phyloP scores from a whole-genome alignment of 2,888 invertebrate genomes.

The Zelleria hepariella region DNA sequence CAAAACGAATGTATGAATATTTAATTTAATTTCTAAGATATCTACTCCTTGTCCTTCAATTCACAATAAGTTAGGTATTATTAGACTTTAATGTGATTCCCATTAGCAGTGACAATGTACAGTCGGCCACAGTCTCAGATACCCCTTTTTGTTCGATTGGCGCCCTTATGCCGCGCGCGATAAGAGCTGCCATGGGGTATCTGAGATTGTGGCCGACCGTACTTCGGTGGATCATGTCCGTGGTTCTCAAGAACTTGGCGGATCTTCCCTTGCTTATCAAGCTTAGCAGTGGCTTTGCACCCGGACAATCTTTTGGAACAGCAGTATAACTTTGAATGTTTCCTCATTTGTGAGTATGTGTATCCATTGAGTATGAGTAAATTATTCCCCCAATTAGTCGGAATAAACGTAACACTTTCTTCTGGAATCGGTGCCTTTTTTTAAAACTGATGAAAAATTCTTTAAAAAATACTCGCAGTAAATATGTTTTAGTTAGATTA shows the following conservation, averaged over 20 bases:
- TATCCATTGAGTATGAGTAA: not conserved
- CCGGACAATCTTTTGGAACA: no score
- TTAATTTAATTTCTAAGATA: no score
- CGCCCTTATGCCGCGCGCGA: no score
- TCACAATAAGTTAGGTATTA: not conserved
- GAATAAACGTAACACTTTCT: not conserved
- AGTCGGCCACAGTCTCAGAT: no score
- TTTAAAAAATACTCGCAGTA: not conserved
- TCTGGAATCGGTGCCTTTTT: not conserved
- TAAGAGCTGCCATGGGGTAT: no score
- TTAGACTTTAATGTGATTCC: not conserved
- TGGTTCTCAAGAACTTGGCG: not conserved
- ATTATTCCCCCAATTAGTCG: not conserved
- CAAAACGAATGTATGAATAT: no score
- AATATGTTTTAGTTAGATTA: not conserved
- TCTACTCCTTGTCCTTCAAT: no score
- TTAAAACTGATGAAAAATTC: not conserved
- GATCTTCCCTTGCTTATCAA: not conserved
- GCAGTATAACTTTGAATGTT: no score
- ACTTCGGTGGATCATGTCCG: not conserved
- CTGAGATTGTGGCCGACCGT: no score
- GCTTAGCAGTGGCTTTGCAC: not conserved
- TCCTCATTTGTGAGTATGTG: not conserved
- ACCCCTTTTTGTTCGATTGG: no score
- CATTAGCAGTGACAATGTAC: not conserved